Conservation (phyloP, 2,113 vertebrate species). For the Rissa tridactyla region DNA sequence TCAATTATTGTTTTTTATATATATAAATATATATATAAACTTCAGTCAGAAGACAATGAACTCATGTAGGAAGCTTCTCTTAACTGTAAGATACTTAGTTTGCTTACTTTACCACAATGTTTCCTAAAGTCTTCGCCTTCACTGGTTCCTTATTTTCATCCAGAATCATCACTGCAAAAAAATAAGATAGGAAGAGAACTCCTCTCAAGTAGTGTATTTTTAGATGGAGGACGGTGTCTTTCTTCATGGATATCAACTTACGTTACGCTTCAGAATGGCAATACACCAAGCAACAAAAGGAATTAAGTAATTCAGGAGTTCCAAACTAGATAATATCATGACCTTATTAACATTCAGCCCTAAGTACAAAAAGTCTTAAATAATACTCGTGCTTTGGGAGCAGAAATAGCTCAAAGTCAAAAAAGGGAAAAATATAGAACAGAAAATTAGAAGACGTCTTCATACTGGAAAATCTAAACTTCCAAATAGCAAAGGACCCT, state of each 20-base stretch:
- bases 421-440: neutral
- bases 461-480: neutral
- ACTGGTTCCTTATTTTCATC: constrained; percentile 86
- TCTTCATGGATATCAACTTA: neutral
- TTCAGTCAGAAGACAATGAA: neutral
- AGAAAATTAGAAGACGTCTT: neutral
- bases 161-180: constrained; percentile 85
- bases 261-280: neutral
- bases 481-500: neutral
- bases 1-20: neutral
- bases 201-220: neutral
- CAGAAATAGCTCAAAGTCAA: neutral
- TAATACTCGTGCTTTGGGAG: neutral
- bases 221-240: neutral
- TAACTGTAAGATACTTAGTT: constrained; percentile 37
- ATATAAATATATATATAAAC: neutral
- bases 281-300: neutral
- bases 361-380: neutral
- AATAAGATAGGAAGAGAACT: neutral
- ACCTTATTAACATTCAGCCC: neutral
- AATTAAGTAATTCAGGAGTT: neutral
- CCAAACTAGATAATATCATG: neutral
- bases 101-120: constrained; percentile 95
- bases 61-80: neutral
- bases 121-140: constrained; percentile 86